Evolutionary conservation across 2,113 vertebrate species (phyloP).

Genomic region (Nyctereutes procyonoides): DNA sequence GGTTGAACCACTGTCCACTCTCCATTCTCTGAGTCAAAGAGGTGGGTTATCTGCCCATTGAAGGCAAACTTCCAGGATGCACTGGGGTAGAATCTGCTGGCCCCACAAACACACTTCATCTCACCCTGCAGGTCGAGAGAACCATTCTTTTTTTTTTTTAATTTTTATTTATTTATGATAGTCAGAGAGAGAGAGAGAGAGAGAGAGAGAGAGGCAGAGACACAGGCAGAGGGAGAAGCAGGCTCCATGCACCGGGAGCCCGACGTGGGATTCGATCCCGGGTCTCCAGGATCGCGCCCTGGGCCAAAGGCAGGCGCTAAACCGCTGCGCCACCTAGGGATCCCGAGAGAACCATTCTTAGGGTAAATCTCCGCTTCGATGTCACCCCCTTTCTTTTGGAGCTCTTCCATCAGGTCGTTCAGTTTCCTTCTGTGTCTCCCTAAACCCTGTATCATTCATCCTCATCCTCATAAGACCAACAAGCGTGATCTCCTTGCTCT

Average conservation of each 20-base stretch:
- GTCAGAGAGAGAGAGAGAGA: no score
- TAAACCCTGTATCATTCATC: neutral
- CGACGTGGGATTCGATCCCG: no score
- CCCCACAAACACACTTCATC: neutral
- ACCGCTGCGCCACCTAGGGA: neutral
- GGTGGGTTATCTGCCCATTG: neutral
- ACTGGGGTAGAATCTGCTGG: rapidly evolving
- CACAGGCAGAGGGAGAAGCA: no score
- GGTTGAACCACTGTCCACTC: neutral
- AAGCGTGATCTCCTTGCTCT: neutral
- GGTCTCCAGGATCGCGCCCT: neutral
- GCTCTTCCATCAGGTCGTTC: neutral
- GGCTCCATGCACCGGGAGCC: no score
- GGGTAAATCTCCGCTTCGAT: neutral
- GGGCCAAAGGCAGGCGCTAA: no score
- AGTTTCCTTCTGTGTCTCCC: neutral
- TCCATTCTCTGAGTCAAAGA: neutral
- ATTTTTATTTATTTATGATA: no score
- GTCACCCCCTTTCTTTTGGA: neutral
- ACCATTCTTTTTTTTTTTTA: no score
- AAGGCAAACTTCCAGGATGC: neutral
- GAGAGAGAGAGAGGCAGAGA: no score
- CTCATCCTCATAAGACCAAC: neutral
- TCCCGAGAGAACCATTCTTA: neutral
- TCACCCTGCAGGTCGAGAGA: neutral